phyloP scores from a whole-genome alignment of 2,797 vertebrate species.

The Cheirogaleus major region DNA sequence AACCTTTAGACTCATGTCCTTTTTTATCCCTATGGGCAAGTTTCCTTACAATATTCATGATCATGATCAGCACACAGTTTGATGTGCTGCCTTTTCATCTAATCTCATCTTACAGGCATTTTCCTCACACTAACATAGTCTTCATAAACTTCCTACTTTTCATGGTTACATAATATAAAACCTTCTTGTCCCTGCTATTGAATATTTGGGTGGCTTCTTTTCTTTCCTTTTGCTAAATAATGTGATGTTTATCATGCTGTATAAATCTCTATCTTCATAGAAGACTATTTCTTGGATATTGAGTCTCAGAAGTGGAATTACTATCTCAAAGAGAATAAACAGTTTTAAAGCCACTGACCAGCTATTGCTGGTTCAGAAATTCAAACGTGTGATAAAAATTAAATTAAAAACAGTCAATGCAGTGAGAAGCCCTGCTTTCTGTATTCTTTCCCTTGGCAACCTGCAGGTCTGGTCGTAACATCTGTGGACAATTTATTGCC shows the following conservation, averaged over 20 bases:
- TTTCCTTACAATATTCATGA: background rate
- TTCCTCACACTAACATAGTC: no score
- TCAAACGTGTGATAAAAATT: background rate
- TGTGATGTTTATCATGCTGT: background rate
- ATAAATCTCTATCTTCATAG: background rate
- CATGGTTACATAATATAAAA: no score
- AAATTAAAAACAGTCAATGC: background rate
- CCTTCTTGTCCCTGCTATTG: background rate
- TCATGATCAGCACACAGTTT: background rate
- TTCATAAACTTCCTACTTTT: background rate
- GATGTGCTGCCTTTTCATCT: background rate
- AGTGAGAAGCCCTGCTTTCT: background rate
- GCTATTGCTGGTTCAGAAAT: background rate
- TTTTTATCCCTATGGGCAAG: background rate
- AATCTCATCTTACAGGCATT: no score
- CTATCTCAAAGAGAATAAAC: background rate
- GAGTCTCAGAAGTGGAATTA: background rate
- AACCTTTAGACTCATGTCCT: background rate
- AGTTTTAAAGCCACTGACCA: background rate
- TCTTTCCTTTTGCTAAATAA: background rate
- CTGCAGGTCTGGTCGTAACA: background rate
- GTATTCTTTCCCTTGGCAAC: background rate
- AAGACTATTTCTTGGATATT: background rate
- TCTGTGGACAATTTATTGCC: conserved; percentile 47
- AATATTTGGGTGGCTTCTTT: background rate